Conservation (phyloP, 2,113 vertebrate genomes). For the Mystacornis crossleyi region DNA sequence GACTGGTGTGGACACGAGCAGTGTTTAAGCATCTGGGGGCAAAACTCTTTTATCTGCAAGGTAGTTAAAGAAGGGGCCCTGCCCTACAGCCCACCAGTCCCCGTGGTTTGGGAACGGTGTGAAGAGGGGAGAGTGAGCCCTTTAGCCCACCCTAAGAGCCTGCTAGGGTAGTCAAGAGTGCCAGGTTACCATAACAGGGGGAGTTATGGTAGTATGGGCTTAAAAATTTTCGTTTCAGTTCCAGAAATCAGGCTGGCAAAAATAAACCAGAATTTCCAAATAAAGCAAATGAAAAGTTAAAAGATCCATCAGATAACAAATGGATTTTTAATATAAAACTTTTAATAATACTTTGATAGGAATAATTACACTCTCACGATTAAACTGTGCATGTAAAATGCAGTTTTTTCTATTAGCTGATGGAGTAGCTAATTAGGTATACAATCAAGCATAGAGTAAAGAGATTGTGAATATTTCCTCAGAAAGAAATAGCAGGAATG, state of each 20-base stretch:
- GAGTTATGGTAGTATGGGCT: not conserved
- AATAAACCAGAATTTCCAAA: not conserved
- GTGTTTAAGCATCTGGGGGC: not conserved
- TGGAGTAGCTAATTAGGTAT: not conserved
- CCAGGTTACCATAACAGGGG: not conserved
- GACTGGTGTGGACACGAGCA: not conserved
- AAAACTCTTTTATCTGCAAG: not conserved
- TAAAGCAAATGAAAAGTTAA: not conserved
- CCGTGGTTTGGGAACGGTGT: not conserved
- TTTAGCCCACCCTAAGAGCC: not conserved
- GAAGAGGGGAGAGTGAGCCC: not conserved
- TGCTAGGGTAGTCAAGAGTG: not conserved
- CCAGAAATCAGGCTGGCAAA: not conserved
- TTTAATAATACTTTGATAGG: slow-evolving; percentile 8
- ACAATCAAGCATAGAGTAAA: not conserved
- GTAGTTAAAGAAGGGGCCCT: not conserved
- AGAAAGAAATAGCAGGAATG: not conserved
- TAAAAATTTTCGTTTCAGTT: not conserved
- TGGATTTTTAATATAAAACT: not conserved
- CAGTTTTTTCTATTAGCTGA: not conserved
- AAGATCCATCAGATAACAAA: not conserved
- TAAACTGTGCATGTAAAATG: not conserved
- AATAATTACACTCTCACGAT: not conserved
- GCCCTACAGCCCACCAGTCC: not conserved
- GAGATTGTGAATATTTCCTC: not conserved